These are phyloP conservation scores for Philonicus albiceps DNA, from an alignment of 2,888 invertebrate species.

Conservation along the genomic window DNA sequence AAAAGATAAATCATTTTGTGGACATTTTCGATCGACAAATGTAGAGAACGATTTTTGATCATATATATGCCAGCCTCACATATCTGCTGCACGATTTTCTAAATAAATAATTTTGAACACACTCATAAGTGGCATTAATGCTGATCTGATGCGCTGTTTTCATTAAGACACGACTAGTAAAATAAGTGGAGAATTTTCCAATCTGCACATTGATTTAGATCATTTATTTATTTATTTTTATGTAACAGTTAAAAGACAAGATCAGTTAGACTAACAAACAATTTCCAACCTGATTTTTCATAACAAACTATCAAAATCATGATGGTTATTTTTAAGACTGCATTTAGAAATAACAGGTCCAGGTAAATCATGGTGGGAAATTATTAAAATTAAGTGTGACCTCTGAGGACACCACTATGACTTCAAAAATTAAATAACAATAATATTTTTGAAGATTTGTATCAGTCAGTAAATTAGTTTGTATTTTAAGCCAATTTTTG, in stretches of 20 bases:
- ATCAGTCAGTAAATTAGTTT: no score
- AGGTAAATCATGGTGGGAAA: not conserved
- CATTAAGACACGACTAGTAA: not conserved
- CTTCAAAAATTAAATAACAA: no score
- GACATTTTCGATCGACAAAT: not conserved
- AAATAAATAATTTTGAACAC: not conserved
- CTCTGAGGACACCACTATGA: no score
- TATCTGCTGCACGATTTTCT: not conserved
- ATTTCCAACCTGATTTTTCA: not conserved
- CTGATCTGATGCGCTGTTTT: not conserved
- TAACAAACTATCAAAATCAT: no score
- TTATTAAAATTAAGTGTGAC: no score
- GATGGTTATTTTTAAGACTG: not conserved
- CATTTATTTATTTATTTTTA: not conserved
- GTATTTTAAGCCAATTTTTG: no score
- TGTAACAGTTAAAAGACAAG: not conserved
- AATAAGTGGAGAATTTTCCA: not conserved
- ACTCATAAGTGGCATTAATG: not conserved
- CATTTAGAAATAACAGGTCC: not conserved
- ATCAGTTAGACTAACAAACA: not conserved
- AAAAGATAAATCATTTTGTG: not conserved
- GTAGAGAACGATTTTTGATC: not conserved
- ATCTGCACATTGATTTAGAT: not conserved
- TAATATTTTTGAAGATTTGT: no score
- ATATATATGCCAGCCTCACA: not conserved